Conservation (phyloP, 1,140 invertebrate species). For the Eurosta solidaginis region DNA sequence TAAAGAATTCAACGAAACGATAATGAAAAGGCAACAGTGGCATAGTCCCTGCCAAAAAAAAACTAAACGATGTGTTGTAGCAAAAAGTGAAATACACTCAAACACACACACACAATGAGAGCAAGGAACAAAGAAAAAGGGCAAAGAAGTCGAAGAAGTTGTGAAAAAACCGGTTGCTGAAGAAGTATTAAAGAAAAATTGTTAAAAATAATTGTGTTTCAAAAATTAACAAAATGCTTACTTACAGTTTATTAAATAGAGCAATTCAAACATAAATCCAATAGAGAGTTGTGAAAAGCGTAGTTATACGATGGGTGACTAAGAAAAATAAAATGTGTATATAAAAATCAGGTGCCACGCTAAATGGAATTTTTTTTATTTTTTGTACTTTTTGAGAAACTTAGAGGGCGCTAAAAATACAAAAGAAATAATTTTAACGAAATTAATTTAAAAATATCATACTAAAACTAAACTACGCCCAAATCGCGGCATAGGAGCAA, state of each 20-base stretch:
- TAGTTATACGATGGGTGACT: too few relatives aligned
- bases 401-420: too few relatives aligned
- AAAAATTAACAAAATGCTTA: not conserved
- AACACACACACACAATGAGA: not conserved
- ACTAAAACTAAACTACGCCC: not conserved
- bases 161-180: constrained; percentile 18
- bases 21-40: too few relatives aligned
- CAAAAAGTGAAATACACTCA: not conserved
- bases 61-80: constrained; percentile 18
- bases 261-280: too few relatives aligned
- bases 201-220: not conserved
- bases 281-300: too few relatives aligned
- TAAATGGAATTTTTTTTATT: too few relatives aligned
- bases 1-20: not conserved
- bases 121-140: not conserved
- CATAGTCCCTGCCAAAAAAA: not conserved
- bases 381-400: too few relatives aligned
- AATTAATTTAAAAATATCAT: too few relatives aligned
- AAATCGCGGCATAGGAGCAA: not conserved
- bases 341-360: too few relatives aligned
- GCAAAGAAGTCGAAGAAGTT: not conserved
- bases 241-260: not conserved
- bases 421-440: too few relatives aligned
- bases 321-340: too few relatives aligned
- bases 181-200: not conserved